Conservation (phyloP, 92 coral and sea anemone genomes). For the Paramuricea clavata region DNA sequence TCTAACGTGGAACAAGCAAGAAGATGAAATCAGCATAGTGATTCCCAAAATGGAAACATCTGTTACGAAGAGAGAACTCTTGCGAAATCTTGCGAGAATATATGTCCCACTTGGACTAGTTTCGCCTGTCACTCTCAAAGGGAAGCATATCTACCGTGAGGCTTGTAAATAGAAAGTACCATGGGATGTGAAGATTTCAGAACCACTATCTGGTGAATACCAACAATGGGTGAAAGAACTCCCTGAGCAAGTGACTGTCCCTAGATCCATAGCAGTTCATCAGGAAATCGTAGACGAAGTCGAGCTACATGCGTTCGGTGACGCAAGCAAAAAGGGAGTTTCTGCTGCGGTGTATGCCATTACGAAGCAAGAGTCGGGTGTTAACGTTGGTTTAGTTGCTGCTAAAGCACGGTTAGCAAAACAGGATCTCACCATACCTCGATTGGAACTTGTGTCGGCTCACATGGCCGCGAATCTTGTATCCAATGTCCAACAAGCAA, state of each 20-base stretch:
- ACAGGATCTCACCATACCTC: not conserved
- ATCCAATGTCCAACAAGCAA: no score
- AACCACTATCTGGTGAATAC: not conserved
- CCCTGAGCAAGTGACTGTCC: not conserved
- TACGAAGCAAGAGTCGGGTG: not conserved
- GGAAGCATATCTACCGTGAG: conserved; percentile 34
- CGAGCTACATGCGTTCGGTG: conserved; percentile 36
- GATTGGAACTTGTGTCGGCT: not conserved
- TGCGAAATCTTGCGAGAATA: conserved; percentile 9
- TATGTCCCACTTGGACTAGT: conserved; percentile 30
- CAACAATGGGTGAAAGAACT: not conserved
- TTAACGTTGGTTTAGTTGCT: not conserved
- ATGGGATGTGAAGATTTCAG: conserved; percentile 18
- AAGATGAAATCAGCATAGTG: not conserved
- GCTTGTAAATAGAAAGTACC: conserved; percentile 20
- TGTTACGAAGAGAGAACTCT: conserved; percentile 12
- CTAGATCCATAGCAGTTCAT: conserved; percentile 11
- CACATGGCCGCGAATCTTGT: not conserved
- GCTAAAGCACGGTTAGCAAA: not conserved
- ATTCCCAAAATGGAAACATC: not conserved
- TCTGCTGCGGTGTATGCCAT: not conserved
- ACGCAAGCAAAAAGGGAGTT: conserved; percentile 15
- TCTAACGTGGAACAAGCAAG: not conserved
- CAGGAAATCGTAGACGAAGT: conserved; percentile 17
- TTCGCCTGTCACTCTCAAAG: conserved; percentile 27